phyloP scores from a whole-genome alignment of 2,888 invertebrate species.

The Sarcophaga variegata region DNA sequence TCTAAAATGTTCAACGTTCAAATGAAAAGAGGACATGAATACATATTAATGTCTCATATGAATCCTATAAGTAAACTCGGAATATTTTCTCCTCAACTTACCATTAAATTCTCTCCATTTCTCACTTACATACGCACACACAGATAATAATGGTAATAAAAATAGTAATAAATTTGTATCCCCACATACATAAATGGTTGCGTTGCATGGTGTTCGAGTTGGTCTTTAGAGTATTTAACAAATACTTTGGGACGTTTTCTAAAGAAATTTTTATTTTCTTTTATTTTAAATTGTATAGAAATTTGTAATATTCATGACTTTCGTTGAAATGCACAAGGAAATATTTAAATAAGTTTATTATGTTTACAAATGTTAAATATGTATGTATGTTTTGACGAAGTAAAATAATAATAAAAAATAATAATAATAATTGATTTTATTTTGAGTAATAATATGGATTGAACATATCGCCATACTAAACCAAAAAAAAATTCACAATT shows the following conservation, averaged over 20 bases:
- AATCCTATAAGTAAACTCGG: constrained; percentile 7
- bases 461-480: too few species aligned
- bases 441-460: too few species aligned
- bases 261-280: constrained; percentile 25
- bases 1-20: constrained; percentile 52
- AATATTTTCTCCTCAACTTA: neutral
- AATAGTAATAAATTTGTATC: neutral
- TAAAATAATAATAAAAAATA: too few species aligned
- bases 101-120: neutral
- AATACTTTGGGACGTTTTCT: constrained; percentile 57
- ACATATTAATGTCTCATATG: constrained; percentile 57
- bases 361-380: too few species aligned
- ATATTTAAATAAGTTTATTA: neutral
- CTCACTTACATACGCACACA: neutral
- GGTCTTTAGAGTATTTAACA: constrained; percentile 51
- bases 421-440: too few species aligned
- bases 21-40: constrained; percentile 62
- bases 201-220: constrained; percentile 2
- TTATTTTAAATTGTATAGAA: constrained; percentile 46
- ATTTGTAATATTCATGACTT: constrained; percentile 34
- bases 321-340: neutral
- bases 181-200: constrained; percentile 8
- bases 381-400: too few species aligned
- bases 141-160: neutral
- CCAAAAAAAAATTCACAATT: too few species aligned